A percentile compares a stretch with the other conserved stretches of the same genome.
Conservation (phyloP, 1,140 invertebrate species). For the Bombus pascuorum region DNA sequence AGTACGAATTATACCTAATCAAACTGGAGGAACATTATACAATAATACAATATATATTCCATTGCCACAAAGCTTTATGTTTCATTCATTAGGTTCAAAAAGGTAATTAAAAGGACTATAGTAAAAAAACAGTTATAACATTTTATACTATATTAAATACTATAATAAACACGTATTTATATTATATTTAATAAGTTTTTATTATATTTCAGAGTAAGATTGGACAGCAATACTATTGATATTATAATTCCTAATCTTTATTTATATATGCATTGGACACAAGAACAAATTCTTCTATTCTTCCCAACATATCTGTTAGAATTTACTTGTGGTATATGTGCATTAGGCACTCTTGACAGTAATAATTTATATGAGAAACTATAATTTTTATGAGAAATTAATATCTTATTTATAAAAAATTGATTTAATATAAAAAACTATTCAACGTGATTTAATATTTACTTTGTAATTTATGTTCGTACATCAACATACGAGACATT, state of each 20-base stretch:
- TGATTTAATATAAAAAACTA: neutral
- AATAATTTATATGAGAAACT: conserved; percentile 69
- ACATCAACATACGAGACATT: neutral
- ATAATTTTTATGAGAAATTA: conserved; percentile 38
- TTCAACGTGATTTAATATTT: neutral
- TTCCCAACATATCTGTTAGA: conserved; percentile 79
- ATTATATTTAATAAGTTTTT: neutral
- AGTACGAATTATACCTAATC: conserved; percentile 72
- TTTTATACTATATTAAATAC: neutral
- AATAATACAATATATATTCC: conserved; percentile 72
- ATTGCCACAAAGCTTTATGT: conserved; percentile 72
- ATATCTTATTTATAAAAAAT: conserved; percentile 4
- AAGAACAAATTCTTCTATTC: conserved; percentile 77
- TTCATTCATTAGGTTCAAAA: conserved; percentile 74
- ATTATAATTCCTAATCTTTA: conserved; percentile 74
- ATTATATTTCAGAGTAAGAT: conserved; percentile 72
- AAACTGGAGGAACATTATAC: conserved; percentile 69
- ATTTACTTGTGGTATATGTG: conserved; percentile 78
- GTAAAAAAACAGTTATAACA: neutral
- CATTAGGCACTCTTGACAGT: conserved; percentile 56
- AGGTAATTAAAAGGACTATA: conserved; percentile 66
- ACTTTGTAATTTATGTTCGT: neutral
- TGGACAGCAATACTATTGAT: conserved; percentile 74
- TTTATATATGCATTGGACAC: conserved; percentile 77
- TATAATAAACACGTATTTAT: no score